phyloP scores from a whole-genome alignment of 64 coral and sea anemone genomes.

The Montipora foliosa region DNA sequence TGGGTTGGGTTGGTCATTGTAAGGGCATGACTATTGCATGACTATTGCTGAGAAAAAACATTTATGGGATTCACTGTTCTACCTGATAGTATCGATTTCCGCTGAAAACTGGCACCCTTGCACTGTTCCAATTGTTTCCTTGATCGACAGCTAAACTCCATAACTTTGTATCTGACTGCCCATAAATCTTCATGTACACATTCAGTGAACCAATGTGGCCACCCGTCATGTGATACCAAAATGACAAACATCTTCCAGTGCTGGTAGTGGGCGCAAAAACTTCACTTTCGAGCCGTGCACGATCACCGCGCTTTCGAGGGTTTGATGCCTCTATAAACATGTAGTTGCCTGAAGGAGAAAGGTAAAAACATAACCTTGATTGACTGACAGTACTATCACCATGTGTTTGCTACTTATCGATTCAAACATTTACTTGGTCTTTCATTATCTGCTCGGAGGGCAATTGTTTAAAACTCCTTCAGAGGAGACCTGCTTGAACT shows the following conservation, averaged over 20 bases:
- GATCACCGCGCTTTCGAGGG: conserved; percentile 85
- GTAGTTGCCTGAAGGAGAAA: conserved; percentile 69
- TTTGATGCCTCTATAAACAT: conserved; percentile 94
- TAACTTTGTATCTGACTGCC: conserved; percentile 82
- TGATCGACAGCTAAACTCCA: conserved; percentile 78
- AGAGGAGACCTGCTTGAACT: too few relatives aligned
- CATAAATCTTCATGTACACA: conserved; percentile 83
- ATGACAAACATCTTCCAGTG: conserved; percentile 83
- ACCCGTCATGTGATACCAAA: conserved; percentile 96
- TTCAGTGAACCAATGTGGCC: conserved; percentile 82
- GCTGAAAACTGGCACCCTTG: conserved; percentile 78
- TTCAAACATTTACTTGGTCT: too few relatives aligned
- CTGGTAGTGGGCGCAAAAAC: conserved; percentile 83
- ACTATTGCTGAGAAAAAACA: too few relatives aligned
- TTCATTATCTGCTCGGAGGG: too few relatives aligned
- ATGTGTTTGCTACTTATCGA: too few relatives aligned
- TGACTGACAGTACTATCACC: too few relatives aligned
- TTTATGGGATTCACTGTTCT: not conserved
- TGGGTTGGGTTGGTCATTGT: not conserved
- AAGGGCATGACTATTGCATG: not conserved
- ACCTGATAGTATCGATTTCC: conserved; percentile 84
- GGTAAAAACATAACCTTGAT: not conserved
- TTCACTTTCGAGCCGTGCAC: conserved; percentile 87
- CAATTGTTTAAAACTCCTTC: too few relatives aligned
- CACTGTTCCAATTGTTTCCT: conserved; percentile 75